phyloP scores from a whole-genome alignment of 2,888 invertebrate species.

The Bruchidius siliquastri region DNA sequence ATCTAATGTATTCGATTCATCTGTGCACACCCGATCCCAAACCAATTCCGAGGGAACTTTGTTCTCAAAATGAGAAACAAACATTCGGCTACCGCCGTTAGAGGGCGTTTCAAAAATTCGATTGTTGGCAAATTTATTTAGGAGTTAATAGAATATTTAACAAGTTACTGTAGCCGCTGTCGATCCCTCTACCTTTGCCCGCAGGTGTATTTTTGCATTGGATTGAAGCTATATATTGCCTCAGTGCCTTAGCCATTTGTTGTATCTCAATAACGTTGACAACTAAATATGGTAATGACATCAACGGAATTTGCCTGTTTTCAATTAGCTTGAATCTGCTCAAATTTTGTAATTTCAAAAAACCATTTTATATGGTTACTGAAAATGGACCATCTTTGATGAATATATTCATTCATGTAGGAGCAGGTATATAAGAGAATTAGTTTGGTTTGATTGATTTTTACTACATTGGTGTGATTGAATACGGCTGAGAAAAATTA shows the following conservation, averaged over 20 bases:
- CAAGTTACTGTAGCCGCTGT: not conserved
- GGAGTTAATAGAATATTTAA: not conserved
- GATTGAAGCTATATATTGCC: not conserved
- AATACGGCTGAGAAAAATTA: no score
- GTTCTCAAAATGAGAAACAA: conserved; percentile 2
- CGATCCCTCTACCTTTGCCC: not conserved
- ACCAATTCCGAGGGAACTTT: not conserved
- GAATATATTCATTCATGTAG: no score
- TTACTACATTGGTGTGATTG: no score
- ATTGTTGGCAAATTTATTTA: not conserved
- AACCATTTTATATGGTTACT: no score
- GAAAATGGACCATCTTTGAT: no score
- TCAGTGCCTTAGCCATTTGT: not conserved
- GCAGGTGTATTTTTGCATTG: not conserved
- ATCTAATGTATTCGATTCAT: not conserved
- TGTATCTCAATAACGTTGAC: not conserved
- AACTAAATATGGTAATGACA: no score
- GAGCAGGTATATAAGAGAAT: no score
- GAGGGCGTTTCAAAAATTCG: not conserved
- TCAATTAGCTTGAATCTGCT: no score
- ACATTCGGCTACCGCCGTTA: not conserved
- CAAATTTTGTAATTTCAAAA: no score
- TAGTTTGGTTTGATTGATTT: no score
- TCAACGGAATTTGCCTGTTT: no score
- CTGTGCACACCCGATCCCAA: not conserved